A percentile compares a stretch with the other conserved stretches of the same genome.
phyloP scores from a whole-genome alignment of 1,140 invertebrate species.

The Thrips palmi region DNA sequence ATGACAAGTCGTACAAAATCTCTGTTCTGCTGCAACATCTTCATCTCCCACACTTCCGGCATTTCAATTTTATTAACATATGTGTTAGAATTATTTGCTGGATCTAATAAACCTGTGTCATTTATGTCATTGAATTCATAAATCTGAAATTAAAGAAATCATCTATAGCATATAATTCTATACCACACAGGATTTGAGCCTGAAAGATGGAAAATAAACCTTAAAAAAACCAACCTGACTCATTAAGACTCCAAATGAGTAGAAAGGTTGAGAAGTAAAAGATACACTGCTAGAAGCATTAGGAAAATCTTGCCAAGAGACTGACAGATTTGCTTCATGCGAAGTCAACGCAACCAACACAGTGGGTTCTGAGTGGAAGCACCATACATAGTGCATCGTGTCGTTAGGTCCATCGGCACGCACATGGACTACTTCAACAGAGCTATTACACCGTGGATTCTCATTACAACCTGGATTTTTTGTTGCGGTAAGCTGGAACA shows the following conservation, averaged over 20 bases:
- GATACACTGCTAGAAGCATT: conserved; percentile 19
- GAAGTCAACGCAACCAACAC: conserved; percentile 28
- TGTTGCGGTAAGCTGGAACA: conserved; percentile 19
- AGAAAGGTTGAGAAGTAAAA: conserved; percentile 26
- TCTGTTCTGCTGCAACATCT: conserved; percentile 20
- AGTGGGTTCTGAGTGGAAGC: conserved; percentile 32
- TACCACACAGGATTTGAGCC: conserved; percentile 1
- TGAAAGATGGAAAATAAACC: conserved; percentile 7
- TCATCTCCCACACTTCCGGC: conserved; percentile 24
- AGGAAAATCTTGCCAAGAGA: conserved; percentile 25
- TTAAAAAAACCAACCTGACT: conserved; percentile 31
- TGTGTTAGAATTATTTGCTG: conserved; percentile 11
- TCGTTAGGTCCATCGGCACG: conserved; percentile 28
- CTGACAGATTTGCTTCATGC: conserved; percentile 22
- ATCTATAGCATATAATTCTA: conserved; percentile 6
- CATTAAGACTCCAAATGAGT: conserved; percentile 31
- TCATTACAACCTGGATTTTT: conserved; percentile 21
- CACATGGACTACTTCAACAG: conserved; percentile 27
- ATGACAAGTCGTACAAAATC: conserved; percentile 25
- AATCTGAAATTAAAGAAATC: conserved; percentile 23
- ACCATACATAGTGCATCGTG: conserved; percentile 38
- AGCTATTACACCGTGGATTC: conserved; percentile 16
- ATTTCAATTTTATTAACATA: conserved; percentile 20
- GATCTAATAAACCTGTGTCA: conserved; percentile 26
- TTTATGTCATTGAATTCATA: conserved; percentile 33